Conservation (phyloP, 2,888 invertebrate genomes). For the Drosophila niveifrons region DNA sequence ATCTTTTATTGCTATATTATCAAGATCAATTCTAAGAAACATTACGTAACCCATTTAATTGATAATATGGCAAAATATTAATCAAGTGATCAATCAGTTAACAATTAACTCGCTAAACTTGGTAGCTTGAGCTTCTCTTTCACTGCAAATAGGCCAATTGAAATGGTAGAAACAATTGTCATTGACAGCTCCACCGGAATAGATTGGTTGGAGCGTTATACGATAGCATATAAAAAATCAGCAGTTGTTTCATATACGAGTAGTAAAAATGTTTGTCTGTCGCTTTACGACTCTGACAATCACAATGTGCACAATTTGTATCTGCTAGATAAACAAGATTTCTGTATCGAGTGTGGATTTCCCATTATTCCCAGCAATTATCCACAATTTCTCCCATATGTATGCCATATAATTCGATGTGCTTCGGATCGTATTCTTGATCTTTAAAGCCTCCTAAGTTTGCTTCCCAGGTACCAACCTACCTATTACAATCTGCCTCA, state of each 20-base stretch:
- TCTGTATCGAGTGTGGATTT: conserved; percentile 25
- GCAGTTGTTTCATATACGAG: conserved; percentile 45
- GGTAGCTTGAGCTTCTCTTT: background rate
- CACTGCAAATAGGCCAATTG: background rate
- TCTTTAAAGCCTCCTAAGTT: too few species aligned
- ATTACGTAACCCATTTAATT: too few species aligned
- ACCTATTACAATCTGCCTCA: too few species aligned
- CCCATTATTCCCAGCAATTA: conserved; percentile 24
- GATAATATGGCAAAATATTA: too few species aligned
- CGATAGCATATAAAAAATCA: conserved; percentile 54
- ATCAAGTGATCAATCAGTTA: too few species aligned
- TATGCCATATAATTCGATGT: background rate
- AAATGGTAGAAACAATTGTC: background rate
- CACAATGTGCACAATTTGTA: conserved; percentile 44
- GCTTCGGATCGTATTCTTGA: too few species aligned
- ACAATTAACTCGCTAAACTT: too few species aligned
- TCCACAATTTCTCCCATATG: conserved; percentile 24
- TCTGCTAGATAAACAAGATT: conserved; percentile 51
- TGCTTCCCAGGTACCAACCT: too few species aligned
- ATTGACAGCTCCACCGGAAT: background rate
- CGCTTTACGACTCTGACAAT: conserved; percentile 49
- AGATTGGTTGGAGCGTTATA: conserved; percentile 13
- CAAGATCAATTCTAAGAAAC: too few species aligned
- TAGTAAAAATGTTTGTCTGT: conserved; percentile 49
- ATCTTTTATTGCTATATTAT: too few species aligned